Evolutionary conservation across 2,113 vertebrate genomes (phyloP).

Genomic region (Bujurquina vittata): DNA sequence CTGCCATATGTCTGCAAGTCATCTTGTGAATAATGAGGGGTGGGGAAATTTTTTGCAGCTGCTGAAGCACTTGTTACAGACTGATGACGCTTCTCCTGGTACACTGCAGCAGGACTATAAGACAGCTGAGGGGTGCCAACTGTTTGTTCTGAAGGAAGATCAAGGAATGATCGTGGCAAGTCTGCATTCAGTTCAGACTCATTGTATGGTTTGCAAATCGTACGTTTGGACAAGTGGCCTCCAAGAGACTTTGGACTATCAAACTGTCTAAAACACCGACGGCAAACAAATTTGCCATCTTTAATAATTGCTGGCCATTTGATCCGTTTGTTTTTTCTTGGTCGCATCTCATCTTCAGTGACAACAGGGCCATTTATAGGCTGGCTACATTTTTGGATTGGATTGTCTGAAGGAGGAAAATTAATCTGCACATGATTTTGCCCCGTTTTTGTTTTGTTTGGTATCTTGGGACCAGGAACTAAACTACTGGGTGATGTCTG

Average conservation of each 20-base stretch:
- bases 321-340: slow-evolving; percentile 86
- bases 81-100: slow-evolving; percentile 83
- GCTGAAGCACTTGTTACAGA: slow-evolving; percentile 79
- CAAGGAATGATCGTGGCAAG: slow-evolving; percentile 87
- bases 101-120: slow-evolving; percentile 76
- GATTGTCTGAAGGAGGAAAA: slow-evolving; percentile 71
- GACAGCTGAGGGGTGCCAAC: slow-evolving; percentile 76
- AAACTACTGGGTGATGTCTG: slow-evolving; percentile 78
- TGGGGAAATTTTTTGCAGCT: slow-evolving; percentile 78
- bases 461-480: slow-evolving; percentile 70
- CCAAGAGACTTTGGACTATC: slow-evolving; percentile 92
- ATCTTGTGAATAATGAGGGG: slow-evolving; percentile 79
- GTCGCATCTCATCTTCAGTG: slow-evolving; percentile 75
- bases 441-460: slow-evolving; percentile 77
- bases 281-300: slow-evolving; percentile 94
- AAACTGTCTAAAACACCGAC: slow-evolving; percentile 92
- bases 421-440: slow-evolving; percentile 73
- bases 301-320: slow-evolving; percentile 95
- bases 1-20: slow-evolving; percentile 63
- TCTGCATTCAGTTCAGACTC: slow-evolving; percentile 86
- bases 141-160: slow-evolving; percentile 88
- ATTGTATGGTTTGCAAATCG: slow-evolving; percentile 89
- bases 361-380: slow-evolving; percentile 32
- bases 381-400: slow-evolving; percentile 2
- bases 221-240: slow-evolving; percentile 93